Evolutionary conservation across 2,113 vertebrate species (phyloP).

Genomic region (Cepphus grylle): DNA sequence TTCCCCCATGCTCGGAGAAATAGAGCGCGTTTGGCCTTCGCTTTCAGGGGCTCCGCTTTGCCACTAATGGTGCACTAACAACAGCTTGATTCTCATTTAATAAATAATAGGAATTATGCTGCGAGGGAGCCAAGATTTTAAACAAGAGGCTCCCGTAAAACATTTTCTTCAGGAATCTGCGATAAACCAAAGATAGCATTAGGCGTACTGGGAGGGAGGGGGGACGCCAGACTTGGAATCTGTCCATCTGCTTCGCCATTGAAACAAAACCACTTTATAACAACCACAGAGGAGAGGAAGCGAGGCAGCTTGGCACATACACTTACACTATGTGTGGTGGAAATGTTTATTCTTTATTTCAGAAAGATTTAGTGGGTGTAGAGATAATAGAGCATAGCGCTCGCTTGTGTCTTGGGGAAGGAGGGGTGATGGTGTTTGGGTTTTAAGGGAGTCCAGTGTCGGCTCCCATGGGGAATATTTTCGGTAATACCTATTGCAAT

Average conservation of each 20-base stretch:
- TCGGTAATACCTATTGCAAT: constrained; percentile 52
- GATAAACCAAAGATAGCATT: constrained; percentile 41
- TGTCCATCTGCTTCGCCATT: constrained; percentile 51
- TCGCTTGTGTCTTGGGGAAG: constrained; percentile 41
- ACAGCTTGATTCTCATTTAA: constrained; percentile 45
- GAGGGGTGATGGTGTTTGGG: constrained; percentile 39
- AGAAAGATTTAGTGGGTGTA: constrained; percentile 68
- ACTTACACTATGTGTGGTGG: constrained; percentile 55
- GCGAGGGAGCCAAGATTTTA: constrained; percentile 19
- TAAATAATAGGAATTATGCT: constrained; percentile 44
- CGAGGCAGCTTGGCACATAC: constrained; percentile 41
- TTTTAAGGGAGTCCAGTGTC: constrained; percentile 56
- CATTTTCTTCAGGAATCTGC: constrained; percentile 53
- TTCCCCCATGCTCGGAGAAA: background rate
- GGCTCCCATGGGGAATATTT: constrained; percentile 36
- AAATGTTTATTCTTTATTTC: constrained; percentile 70
- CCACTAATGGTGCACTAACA: constrained; percentile 33
- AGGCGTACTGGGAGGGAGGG: background rate
- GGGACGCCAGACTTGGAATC: constrained; percentile 41
- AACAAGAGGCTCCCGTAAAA: constrained; percentile 58
- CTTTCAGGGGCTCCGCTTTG: background rate
- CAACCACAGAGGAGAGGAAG: constrained; percentile 56
- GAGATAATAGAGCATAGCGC: constrained; percentile 58
- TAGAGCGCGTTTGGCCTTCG: background rate
- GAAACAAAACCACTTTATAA: constrained; percentile 63